Base-by-base conservation (phyloP, 2,113 vertebrate species). In the Heteronetta atricapilla region DNA sequence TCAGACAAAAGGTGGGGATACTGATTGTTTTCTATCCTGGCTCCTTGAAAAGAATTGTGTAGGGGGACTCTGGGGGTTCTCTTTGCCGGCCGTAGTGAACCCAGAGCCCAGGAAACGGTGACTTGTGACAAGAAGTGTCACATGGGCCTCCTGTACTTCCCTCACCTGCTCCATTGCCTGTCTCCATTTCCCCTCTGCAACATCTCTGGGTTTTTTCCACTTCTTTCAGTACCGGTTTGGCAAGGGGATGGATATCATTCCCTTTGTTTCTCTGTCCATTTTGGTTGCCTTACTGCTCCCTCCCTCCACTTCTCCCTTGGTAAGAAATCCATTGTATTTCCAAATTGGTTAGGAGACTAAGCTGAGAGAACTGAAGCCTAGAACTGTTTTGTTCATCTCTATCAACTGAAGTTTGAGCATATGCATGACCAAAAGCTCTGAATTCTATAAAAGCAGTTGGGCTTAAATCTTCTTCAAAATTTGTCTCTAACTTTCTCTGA, bases 1-100 rank as follows among this genome's bases (percentile, higher is more conserved):
- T 94, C 94, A 97, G 77, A 96, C 90, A 95, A 93, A 97, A 96
- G 96, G 96, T 97, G 95, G 96, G 96, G 95, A 96, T 64, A 91
- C 76, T 93, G 90, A 94, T 96, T 97, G 92, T 93, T 97, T 97
- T 97, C 90, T 97, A 88, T 84, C 92, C 93, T 95, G 90, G 92
- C 92, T 95, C 93, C 90, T 96, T 95, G 93, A 95, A 96, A 96
- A 95, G 88, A 91, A 91, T 53, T 96, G 83, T 95, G 19, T 94
- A 3, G 60, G 91, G 82, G 88, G 93, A 86, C 85, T 94, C 90
- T 83, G 90, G 92, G 94, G 92, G n/a, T 92, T 95, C 93, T 90
- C 74, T 94, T 90, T 66, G 93, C 82, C 4, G 1, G 77, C 93
- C 72, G 66, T 92, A 95, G 64, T 6, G 12, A 78, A 95, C 93